Percentiles rank a stretch among this genome's conserved stretches.
Evolutionary conservation across 2,797 vertebrate genomes (phyloP).

Genomic region (Petrocephalus sullivani): DNA sequence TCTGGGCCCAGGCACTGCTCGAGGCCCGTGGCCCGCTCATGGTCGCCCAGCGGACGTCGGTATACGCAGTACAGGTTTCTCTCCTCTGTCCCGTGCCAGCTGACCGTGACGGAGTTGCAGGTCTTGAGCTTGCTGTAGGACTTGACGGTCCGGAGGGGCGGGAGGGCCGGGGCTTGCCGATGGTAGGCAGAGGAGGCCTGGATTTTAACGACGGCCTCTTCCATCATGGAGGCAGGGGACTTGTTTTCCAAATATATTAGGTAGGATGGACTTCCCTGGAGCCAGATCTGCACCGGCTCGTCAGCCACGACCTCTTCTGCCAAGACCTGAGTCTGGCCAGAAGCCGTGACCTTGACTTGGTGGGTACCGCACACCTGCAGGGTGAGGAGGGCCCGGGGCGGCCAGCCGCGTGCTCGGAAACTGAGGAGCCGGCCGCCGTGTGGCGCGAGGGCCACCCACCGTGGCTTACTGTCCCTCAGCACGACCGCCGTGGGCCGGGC

Average conservation of each 20-base stretch:
- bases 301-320: slow-evolving; percentile 42
- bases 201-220: slow-evolving; percentile 46
- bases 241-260: slow-evolving; percentile 43
- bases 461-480: slow-evolving; percentile 51
- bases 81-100: slow-evolving; percentile 59
- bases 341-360: slow-evolving; percentile 44
- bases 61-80: slow-evolving; percentile 60
- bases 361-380: slow-evolving; percentile 49
- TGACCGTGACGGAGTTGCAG: slow-evolving; percentile 56
- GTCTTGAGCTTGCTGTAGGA: slow-evolving; percentile 60
- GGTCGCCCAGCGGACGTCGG: slow-evolving; percentile 42
- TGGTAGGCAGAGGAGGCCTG: slow-evolving; percentile 47
- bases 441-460: slow-evolving; percentile 40
- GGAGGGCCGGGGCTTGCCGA: slow-evolving; percentile 51
- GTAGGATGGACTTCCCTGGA: slow-evolving; percentile 52
- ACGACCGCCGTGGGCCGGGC: slow-evolving; percentile 43
- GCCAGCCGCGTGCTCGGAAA: slow-evolving; percentile 44
- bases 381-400: slow-evolving; percentile 52
- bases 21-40: slow-evolving; percentile 24
- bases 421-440: slow-evolving; percentile 33
- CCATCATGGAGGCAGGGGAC: slow-evolving; percentile 10
- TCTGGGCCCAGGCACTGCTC: slow-evolving; percentile 54
- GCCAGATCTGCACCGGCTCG: slow-evolving; percentile 47
- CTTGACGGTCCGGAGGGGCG: slow-evolving; percentile 57
- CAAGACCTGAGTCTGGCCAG: slow-evolving; percentile 41